Evolutionary conservation across 2,797 vertebrate genomes (phyloP).

Genomic region (Argyrosomus regius): DNA sequence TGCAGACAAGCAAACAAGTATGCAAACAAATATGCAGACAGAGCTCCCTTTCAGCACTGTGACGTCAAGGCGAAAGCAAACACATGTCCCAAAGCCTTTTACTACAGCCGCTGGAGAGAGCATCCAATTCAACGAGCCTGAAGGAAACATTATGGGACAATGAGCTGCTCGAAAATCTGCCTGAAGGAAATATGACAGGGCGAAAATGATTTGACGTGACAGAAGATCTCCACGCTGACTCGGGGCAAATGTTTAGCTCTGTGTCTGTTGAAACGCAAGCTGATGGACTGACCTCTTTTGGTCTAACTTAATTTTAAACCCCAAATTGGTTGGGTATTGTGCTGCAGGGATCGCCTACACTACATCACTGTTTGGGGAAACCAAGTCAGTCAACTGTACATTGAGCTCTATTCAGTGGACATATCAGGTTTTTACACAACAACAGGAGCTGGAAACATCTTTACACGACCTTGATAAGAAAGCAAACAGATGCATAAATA

Average conservation of each 20-base stretch:
- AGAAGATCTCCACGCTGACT: slow-evolving; percentile 12
- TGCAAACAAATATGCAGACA: background rate
- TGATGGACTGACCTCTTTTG: slow-evolving; percentile 4
- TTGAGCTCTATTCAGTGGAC: background rate
- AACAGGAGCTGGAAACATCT: background rate
- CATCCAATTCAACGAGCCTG: background rate
- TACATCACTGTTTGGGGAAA: background rate
- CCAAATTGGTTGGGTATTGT: background rate
- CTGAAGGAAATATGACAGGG: background rate
- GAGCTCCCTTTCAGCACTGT: background rate
- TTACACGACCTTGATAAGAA: slow-evolving; percentile 44
- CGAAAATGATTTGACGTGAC: slow-evolving; percentile 11
- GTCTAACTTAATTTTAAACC: slow-evolving; percentile 2
- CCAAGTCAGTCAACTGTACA: no score
- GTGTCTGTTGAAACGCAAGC: slow-evolving; percentile 4
- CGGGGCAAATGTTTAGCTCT: slow-evolving; percentile 10
- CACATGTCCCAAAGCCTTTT: slow-evolving; percentile 13
- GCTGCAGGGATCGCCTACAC: background rate
- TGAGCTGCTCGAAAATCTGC: slow-evolving; percentile 16
- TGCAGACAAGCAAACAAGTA: background rate
- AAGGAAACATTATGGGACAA: background rate
- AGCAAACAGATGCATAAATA: slow-evolving; percentile 36
- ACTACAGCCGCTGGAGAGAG: slow-evolving; percentile 5
- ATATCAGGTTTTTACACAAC: background rate
- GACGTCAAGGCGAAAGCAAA: slow-evolving; percentile 6